Evolutionary conservation across 2,113 vertebrate species (phyloP), one percentile per base, ranked within the genome.

Genomic region (Romanogobio albipinnatus): DNA sequence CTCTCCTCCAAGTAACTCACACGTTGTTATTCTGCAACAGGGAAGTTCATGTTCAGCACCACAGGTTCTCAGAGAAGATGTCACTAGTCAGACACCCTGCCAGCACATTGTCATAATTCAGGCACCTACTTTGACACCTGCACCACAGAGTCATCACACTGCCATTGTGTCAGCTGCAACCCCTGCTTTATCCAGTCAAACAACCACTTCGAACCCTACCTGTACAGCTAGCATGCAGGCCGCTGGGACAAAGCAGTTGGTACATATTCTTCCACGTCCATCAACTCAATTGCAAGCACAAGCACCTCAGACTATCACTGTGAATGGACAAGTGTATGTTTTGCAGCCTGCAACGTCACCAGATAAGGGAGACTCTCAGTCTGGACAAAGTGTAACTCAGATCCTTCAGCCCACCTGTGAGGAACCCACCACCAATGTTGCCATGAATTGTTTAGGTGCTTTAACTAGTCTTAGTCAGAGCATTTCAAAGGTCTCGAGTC

Each of bases 31-130:
- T 89, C 94, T 99, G 49, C 98, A 99, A 91, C 97, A 98, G 88
- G 94, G 97, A 7, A 96, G 95, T 87, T 91, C 96, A 0, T 90
- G 95, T 78, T 92, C 96, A 0, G 92, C 96, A 61, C 95, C 96
- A 9, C 88, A 96, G 0, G 92, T 96, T 75, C 89, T 98, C 85
- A 95, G 97, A 87, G 96, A 97, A 0, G 97, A 98, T 84, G 92
- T 97, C 85, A 91, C 95, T 81, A 97, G 89, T 91, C 96, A 96
- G 89, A 93, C 95, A 0, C 93, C 97, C 10, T 97, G 98, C 89
- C 98, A 98, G 56, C 97, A 99, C 77, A 98, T 99, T 88, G 98
- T 99, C 59, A 99, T 99, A 89, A 99, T 99, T 89, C 98, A 99
- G 91, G 94, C 98, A 79, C 95, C 97, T 83, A 97, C 95, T 92